Percentiles rank a stretch among this genome's conserved stretches.
Evolutionary conservation across 2,888 invertebrate species (phyloP).

Genomic region (Tachystola acroxantha): DNA sequence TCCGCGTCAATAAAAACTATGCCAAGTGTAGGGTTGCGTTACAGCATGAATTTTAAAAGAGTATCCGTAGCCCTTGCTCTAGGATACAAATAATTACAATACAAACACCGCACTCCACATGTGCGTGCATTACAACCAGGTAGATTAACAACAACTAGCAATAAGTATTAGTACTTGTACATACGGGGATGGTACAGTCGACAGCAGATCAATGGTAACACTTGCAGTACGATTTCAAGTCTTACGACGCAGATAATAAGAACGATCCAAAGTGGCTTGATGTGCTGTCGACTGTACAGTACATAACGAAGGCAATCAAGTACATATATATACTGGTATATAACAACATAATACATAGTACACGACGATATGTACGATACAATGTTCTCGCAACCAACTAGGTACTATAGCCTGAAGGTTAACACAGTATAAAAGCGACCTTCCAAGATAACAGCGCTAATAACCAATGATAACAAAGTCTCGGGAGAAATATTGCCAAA

Average conservation of each 20-base stretch:
- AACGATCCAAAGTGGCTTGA: too few species aligned
- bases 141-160: not conserved
- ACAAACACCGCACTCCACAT: not conserved
- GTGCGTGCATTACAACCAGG: not conserved
- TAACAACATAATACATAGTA: not conserved
- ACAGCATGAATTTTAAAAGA: slow-evolving; percentile 2
- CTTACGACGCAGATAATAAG: too few species aligned
- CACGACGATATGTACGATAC: slow-evolving; percentile 4
- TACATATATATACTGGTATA: too few species aligned
- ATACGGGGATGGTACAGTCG: too few species aligned
- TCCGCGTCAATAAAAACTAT: slow-evolving; percentile 44
- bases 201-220: too few species aligned
- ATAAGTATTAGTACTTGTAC: too few species aligned
- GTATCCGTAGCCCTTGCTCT: too few species aligned
- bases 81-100: not conserved
- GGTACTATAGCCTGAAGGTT: slow-evolving; percentile 26
- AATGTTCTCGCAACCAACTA: not conserved
- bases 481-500: not conserved
- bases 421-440: slow-evolving; percentile 32
- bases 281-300: too few species aligned
- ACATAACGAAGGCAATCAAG: too few species aligned
- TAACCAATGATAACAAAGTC: slow-evolving; percentile 21
- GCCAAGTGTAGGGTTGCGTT: slow-evolving; percentile 30
- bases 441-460: slow-evolving; percentile 41
- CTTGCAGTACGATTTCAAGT: too few species aligned